phyloP scores from a whole-genome alignment of 2,113 vertebrate genomes.

The Nanorana parkeri region DNA sequence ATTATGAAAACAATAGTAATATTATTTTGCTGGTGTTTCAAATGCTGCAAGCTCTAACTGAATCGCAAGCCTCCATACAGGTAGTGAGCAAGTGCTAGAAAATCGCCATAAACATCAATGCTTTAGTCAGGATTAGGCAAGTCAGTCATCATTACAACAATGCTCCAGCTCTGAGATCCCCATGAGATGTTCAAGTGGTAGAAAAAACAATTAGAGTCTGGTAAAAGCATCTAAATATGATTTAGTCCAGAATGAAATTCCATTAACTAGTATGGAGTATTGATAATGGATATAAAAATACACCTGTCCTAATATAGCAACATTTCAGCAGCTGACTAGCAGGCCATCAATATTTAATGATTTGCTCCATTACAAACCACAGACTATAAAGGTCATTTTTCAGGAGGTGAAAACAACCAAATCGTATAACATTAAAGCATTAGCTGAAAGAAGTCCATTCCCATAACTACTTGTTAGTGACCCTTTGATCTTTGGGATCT shows the following conservation, averaged over 20 bases:
- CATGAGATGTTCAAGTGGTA: too few relatives aligned
- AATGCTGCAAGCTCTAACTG: too few relatives aligned
- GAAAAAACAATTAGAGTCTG: not conserved
- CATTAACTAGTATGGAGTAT: not conserved
- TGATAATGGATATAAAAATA: constrained; percentile 34
- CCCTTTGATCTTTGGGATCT: not conserved
- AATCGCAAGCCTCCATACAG: not conserved
- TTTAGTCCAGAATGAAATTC: constrained; percentile 14
- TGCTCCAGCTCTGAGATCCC: too few relatives aligned
- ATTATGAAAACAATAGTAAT: too few relatives aligned
- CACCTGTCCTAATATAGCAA: constrained; percentile 53
- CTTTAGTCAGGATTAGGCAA: too few relatives aligned
- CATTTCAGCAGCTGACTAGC: constrained; percentile 46
- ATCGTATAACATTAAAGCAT: constrained; percentile 7
- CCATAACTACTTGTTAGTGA: constrained; percentile 11
- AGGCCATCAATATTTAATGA: constrained; percentile 58
- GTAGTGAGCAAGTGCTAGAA: not conserved
- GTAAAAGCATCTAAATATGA: not conserved
- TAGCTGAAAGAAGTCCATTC: constrained; percentile 24
- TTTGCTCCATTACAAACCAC: constrained; percentile 51
- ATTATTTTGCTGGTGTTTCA: too few relatives aligned
- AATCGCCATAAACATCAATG: too few relatives aligned
- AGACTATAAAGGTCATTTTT: constrained; percentile 57
- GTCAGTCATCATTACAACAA: too few relatives aligned
- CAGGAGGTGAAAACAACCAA: constrained; percentile 54